phyloP scores from a whole-genome alignment of 53 echinoderm and acorn worm genomes.

The Crossaster papposus region DNA sequence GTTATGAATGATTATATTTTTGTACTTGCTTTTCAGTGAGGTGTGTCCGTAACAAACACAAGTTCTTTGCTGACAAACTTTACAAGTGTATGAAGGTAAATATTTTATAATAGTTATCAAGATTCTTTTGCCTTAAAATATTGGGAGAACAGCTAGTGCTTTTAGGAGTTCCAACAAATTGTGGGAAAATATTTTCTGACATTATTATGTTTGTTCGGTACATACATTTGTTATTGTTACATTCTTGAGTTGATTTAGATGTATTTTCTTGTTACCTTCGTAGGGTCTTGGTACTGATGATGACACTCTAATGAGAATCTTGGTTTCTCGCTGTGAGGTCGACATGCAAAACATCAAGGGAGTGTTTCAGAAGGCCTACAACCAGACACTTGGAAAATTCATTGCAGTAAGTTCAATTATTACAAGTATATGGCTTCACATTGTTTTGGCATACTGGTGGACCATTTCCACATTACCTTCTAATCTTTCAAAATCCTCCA shows the following conservation, averaged over 20 bases:
- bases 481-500: no score
- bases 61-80: slow-evolving; percentile 91
- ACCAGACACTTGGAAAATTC: slow-evolving; percentile 84
- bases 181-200: no score
- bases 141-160: background rate
- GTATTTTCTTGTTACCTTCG: background rate
- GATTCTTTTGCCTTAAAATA: background rate
- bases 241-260: background rate
- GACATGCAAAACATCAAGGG: slow-evolving; percentile 94
- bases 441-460: no score
- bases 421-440: no score
- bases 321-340: slow-evolving; percentile 90
- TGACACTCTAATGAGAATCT: slow-evolving; percentile 85
- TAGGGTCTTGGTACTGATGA: slow-evolving; percentile 95
- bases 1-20: background rate
- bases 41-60: slow-evolving; percentile 97
- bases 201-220: background rate
- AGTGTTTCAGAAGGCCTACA: slow-evolving; percentile 84
- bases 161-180: no score
- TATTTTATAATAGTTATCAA: background rate
- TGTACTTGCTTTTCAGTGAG: slow-evolving; percentile 76
- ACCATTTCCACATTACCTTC: no score
- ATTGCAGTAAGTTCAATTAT: slow-evolving; percentile 98
- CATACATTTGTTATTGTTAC: background rate
- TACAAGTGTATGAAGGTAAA: slow-evolving; percentile 97